phyloP scores from a whole-genome alignment of 1,140 invertebrate genomes.

The Galleria mellonella region DNA sequence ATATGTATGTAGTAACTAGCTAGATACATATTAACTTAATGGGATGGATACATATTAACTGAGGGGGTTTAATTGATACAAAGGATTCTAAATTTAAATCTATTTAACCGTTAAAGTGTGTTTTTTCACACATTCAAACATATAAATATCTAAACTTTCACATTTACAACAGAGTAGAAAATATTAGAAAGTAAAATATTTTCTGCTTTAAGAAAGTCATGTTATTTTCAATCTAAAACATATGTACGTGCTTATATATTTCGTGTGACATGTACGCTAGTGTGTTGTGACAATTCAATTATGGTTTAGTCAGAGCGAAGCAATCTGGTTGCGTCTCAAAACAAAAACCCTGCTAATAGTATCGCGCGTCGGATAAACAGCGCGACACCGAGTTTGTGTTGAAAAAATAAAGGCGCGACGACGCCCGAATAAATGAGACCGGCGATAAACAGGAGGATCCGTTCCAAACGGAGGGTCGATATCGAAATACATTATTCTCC shows the following conservation, averaged over 20 bases:
- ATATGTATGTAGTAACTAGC: too few relatives aligned
- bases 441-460: slow-evolving; percentile 72
- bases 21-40: too few relatives aligned
- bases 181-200: too few relatives aligned
- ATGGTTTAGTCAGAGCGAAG: slow-evolving; percentile 41
- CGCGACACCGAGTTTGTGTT: slow-evolving; percentile 53
- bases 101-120: too few relatives aligned
- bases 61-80: too few relatives aligned
- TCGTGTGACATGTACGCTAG: slow-evolving; percentile 14
- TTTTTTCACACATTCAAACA: too few relatives aligned
- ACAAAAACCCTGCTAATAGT: slow-evolving; percentile 64
- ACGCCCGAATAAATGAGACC: slow-evolving; percentile 70
- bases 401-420: slow-evolving; percentile 72
- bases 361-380: slow-evolving; percentile 58
- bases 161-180: too few relatives aligned
- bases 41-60: too few relatives aligned
- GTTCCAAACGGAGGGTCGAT: slow-evolving; percentile 66
- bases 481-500: slow-evolving; percentile 74
- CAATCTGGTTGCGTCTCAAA: slow-evolving; percentile 56
- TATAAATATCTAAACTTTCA: too few relatives aligned
- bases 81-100: too few relatives aligned
- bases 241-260: slow-evolving; percentile 8
- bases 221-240: too few relatives aligned
- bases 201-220: too few relatives aligned
- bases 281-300: slow-evolving; percentile 61